Evolutionary conservation across 2,888 invertebrate genomes (phyloP).

Genomic region (Mechanitis mazaeus): DNA sequence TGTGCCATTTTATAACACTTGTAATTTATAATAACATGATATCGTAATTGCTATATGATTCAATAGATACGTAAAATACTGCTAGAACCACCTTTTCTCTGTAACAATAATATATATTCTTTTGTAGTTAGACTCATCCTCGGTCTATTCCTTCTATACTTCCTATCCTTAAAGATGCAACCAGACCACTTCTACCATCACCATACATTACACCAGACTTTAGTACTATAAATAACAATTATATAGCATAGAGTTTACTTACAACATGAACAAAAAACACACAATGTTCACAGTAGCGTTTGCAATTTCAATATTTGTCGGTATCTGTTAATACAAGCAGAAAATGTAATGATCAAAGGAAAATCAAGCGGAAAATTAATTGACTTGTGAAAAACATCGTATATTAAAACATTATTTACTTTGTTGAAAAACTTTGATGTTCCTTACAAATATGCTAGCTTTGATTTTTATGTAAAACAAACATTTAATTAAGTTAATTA

Average conservation of each 20-base stretch:
- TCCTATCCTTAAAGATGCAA: too few relatives aligned
- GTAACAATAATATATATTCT: too few relatives aligned
- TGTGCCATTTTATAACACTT: too few relatives aligned
- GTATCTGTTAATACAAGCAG: background rate
- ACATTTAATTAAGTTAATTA: background rate
- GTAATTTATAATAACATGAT: too few relatives aligned
- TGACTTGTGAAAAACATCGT: conserved; percentile 4
- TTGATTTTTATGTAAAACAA: background rate
- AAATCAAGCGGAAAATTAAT: conserved; percentile 5
- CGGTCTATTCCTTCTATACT: too few relatives aligned
- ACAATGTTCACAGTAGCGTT: background rate
- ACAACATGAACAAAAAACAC: background rate
- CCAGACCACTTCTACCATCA: too few relatives aligned
- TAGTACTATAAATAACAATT: too few relatives aligned
- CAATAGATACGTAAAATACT: too few relatives aligned
- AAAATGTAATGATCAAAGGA: conserved; percentile 3
- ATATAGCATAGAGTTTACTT: background rate
- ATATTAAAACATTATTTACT: background rate
- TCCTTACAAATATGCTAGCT: background rate
- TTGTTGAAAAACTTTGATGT: conserved; percentile 6
- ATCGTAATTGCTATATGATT: too few relatives aligned
- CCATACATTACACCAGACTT: too few relatives aligned
- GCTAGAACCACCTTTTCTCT: too few relatives aligned
- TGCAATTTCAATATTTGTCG: background rate
- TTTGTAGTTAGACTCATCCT: too few relatives aligned